Evolutionary conservation across 2,113 vertebrate species (phyloP), one percentile per base, ranked within the genome.

Genomic region (Suricata suricatta): DNA sequence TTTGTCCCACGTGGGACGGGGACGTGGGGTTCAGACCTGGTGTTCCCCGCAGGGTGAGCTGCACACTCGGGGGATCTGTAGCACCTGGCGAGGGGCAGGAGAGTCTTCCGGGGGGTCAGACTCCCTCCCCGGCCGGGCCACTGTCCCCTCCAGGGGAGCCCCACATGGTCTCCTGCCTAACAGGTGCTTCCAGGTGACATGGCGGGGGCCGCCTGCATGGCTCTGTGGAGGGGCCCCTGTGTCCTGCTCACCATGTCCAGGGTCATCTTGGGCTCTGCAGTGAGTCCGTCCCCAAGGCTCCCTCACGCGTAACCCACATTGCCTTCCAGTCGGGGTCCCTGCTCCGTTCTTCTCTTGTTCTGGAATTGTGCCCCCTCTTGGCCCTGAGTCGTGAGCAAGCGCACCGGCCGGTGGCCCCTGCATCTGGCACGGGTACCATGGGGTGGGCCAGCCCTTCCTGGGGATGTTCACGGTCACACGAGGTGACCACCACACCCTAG

Each of bases 261-360:
- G 13, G 15, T 81, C 83, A 35, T 5, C 10, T 16, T 23, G 6
- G 0, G 21, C 11, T 44, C 23, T 35, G 23, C 7, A 4, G 14
- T n/a, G 47, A 10, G 68, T 68, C 11, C 35, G 21, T 33, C 63
- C 68, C 38, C n/a, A 31, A 35, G n/a, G 6, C 12, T 38, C 0
- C 17, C 1, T 7, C 7, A 3, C 35, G 29, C 3, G 3, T 10
- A 25, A 64, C 21, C 31, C 38, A 0, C 2, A 19, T 12, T 1
- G 9, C 29, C 29, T 50, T 16, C 76, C 1, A 0, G 41, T 76
- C 41, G 4, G 41, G 25, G 27, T 3, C 57, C 27, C 17, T 31
- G 21, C 41, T 3, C 41, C 29, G 33, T 7, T 57, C 77, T 69
- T 41, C 41, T 41, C 41, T 87, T 33, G 7, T 29, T 31, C 33